Base-by-base conservation (phyloP, 2,113 vertebrate species). In the Phylloscopus trochiloides region DNA sequence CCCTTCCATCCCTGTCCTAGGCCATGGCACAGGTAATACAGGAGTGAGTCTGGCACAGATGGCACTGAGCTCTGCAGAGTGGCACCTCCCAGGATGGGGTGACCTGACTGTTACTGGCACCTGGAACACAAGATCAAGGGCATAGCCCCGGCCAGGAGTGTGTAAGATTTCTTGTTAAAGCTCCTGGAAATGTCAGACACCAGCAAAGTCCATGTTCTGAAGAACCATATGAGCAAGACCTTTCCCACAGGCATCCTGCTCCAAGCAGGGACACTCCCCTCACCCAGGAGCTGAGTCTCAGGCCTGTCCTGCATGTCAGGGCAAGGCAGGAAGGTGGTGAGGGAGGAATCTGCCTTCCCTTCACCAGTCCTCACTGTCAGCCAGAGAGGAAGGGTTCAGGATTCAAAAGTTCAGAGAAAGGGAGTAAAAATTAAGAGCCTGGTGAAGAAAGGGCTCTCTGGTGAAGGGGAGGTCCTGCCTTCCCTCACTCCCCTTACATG, bases 321-420 rank as follows among this genome's bases (percentile, higher is more conserved):
- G 28, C 59, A 74, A 47, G 17, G 25, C 82, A 80, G 52, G 0
- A 1, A 25, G 20, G 15, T 11, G 24, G 13, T 0, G 0, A 61
- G 32, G 25, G 38, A 81, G 48, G 15, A 67, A 48, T 22, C 52
- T 77, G 54, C 61, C 34, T 45, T 54, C 71, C 38, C 38, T 65
- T 59, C 2, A 0, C 38, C 47, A 8, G 16, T 52, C 28, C 15
- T 43, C 48, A 34, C 31, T 40, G 54, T 19, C 66, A 55, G 45
- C 55, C 45, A 31, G 32, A 78, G 22, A 42, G 50, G 34, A 74
- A 78, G 72, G 19, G 57, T 47, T 55, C 32, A 65, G 36, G 40
- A 66, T 70, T 61, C 55, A 36, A 47, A 86, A 71, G 12, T n/a
- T 12, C 40, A 42, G 34, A 70, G 50, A 55, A 75, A 79, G 26